These are phyloP conservation scores for Phoenicopterus ruber DNA, from an alignment of 2,113 vertebrate species.

Conservation along the genomic window DNA sequence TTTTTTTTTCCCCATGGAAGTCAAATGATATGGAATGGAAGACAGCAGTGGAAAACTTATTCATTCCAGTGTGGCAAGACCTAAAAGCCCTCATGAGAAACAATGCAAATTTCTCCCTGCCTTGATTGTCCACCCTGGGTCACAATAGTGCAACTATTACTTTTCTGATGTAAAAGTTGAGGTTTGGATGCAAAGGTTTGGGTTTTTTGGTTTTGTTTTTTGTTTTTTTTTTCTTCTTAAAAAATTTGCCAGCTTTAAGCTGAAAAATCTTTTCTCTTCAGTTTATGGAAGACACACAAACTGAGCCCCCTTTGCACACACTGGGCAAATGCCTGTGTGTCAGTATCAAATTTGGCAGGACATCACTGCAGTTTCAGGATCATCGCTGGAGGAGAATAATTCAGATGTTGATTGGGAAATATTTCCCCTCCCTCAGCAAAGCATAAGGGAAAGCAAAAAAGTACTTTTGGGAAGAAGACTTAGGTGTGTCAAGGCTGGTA, in stretches of 20 bases:
- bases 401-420: background rate
- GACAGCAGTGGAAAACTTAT: background rate
- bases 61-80: background rate
- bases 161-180: background rate
- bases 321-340: background rate
- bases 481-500: background rate
- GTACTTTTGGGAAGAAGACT: background rate
- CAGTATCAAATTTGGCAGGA: background rate
- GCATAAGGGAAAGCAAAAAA: background rate
- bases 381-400: background rate
- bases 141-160: background rate
- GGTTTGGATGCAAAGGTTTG: background rate
- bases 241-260: background rate
- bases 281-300: background rate
- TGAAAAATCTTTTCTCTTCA: background rate
- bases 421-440: background rate
- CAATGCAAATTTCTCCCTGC: background rate
- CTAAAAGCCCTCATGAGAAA: background rate
- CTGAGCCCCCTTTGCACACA: background rate
- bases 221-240: background rate
- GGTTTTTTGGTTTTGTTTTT: no score
- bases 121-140: background rate
- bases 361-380: background rate
- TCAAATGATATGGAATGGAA: background rate
- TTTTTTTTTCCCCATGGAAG: background rate